Evolutionary conservation across 2,113 vertebrate genomes (phyloP), one percentile per base, ranked within the genome.

Genomic region (Geothlypis trichas): DNA sequence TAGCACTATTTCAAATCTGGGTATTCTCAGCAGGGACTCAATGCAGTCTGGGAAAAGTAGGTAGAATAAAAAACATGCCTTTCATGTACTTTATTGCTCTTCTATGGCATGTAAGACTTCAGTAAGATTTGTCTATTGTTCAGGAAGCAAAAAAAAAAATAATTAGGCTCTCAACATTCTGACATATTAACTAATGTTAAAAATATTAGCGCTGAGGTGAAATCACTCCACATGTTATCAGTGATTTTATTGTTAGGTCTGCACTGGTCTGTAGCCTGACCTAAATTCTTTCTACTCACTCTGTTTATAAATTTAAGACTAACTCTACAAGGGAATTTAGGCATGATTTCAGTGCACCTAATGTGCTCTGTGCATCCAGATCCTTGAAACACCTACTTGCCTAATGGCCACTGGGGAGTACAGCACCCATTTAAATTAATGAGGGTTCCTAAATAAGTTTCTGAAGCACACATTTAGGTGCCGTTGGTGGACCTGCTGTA

Each of bases 21-120:
- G 7, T 83, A 88, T 91, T 94, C 85, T 94, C 87, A 93, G 65
- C 22, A 67, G 78, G 86, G 74, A 78, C 35, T 79, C 58, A 47
- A 2, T 13, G 51, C 19, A 73, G 55, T 59, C 62, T 93, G 59
- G 57, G 51, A 83, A 87, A 94, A 87, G 8, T 30, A 93, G 72
- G 65, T 93, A 84, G 93, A 93, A 78, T 77, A 84, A 86, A 87
- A 52, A 27, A 4, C 14, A 24, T 68, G 31, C 16, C 82, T 94
- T 83, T 27, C 30, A 59, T 42, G 35, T 76, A 39, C 3, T 75
- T 94, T 93, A 96, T 74, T 94, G 79, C 26, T 47, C 24, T 94
- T 78, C 68, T 65, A n/a, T 52, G 67, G 33, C 49, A 58, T 13
- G 14, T 84, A 87, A 83, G 59, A 20, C 27, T 63, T 52, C 22